phyloP scores from a whole-genome alignment of 2,797 vertebrate genomes.

The Sarcophilus harrisii region DNA sequence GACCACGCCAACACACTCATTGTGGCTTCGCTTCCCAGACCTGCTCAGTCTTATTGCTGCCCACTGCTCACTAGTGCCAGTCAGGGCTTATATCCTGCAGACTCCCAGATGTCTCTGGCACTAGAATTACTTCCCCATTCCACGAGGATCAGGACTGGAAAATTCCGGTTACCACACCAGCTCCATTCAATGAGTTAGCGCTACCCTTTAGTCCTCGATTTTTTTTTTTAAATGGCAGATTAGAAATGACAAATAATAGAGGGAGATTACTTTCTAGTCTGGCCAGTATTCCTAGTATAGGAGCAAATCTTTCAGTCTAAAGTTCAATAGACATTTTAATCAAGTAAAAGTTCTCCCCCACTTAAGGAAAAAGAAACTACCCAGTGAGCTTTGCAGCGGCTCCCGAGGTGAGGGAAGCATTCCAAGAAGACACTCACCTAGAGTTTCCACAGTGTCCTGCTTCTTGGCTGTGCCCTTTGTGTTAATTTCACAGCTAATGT shows the following conservation, averaged over 20 bases:
- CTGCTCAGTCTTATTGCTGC: slow-evolving; percentile 45
- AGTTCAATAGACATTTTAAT: slow-evolving; percentile 6
- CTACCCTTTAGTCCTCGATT: not conserved
- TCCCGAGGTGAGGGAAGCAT: not conserved
- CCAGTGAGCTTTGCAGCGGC: slow-evolving; percentile 15
- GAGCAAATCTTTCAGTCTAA: slow-evolving; percentile 5
- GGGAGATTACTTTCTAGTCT: slow-evolving; percentile 42
- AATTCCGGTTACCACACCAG: slow-evolving; percentile 37
- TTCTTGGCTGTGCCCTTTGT: slow-evolving; percentile 95
- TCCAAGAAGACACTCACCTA: slow-evolving; percentile 87
- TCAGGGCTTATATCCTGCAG: slow-evolving; percentile 13
- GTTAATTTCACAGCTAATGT: slow-evolving; percentile 98
- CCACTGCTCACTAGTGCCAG: slow-evolving; percentile 52
- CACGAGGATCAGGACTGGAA: slow-evolving; percentile 47
- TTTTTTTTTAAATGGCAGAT: not conserved
- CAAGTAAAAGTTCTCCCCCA: not conserved
- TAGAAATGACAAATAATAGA: not conserved
- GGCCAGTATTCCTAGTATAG: slow-evolving; percentile 6
- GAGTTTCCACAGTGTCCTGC: slow-evolving; percentile 92
- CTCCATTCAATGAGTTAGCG: not conserved
- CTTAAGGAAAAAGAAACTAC: not conserved
- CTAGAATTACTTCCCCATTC: slow-evolving; percentile 37
- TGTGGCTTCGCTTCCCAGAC: not conserved
- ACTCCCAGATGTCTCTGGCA: slow-evolving; percentile 56
- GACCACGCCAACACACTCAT: not conserved